These are phyloP conservation scores for Moxostoma hubbsi DNA, from an alignment of 2,797 vertebrate genomes.

Conservation along the genomic window DNA sequence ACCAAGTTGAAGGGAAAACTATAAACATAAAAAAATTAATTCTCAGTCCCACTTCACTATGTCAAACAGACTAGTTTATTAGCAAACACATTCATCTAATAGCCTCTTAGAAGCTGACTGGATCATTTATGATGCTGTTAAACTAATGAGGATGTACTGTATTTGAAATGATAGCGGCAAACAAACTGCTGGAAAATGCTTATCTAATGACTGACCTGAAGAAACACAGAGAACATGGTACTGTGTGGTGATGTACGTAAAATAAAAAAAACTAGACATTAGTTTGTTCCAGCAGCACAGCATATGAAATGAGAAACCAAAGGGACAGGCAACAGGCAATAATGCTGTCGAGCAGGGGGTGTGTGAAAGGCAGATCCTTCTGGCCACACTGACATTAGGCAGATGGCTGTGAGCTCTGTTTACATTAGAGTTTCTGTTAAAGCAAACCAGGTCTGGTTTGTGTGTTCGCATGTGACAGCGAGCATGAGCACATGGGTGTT, in stretches of 20 bases:
- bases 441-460: slow-evolving; percentile 67
- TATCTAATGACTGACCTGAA: not conserved
- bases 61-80: slow-evolving; percentile 20
- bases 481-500: slow-evolving; percentile 1
- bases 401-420: slow-evolving; percentile 81
- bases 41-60: not conserved
- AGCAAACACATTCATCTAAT: slow-evolving; percentile 6
- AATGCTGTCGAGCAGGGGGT: slow-evolving; percentile 45
- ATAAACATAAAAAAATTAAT: not conserved
- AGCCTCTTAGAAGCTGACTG: slow-evolving; percentile 6
- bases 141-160: not conserved
- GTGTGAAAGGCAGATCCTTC: slow-evolving; percentile 26
- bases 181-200: slow-evolving; percentile 6
- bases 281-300: not conserved
- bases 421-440: slow-evolving; percentile 78
- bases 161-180: not conserved
- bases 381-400: slow-evolving; percentile 77
- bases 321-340: slow-evolving; percentile 55
- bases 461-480: not conserved
- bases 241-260: slow-evolving; percentile 31
- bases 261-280: slow-evolving; percentile 13
- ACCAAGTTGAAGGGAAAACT: not conserved
- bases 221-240: not conserved
- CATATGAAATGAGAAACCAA: slow-evolving; percentile 10
- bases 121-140: not conserved